These are phyloP conservation scores for Machimus rusticus DNA, from an alignment of 2,888 invertebrate genomes.

Conservation along the genomic window DNA sequence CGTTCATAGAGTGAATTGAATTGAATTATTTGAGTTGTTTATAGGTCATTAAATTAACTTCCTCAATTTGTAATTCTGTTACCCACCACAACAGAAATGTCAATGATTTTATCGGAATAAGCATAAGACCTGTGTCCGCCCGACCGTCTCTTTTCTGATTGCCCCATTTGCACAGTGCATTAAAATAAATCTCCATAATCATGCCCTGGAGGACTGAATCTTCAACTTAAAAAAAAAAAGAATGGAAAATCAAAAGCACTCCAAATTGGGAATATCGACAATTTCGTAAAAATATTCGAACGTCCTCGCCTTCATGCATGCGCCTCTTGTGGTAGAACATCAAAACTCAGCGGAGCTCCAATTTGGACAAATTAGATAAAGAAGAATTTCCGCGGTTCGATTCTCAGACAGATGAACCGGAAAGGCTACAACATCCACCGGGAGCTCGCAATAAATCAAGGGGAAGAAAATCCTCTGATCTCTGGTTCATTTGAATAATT, in stretches of 20 bases:
- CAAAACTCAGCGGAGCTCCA: not conserved
- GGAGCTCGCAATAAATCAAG: not conserved
- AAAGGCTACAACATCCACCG: constrained; percentile 23
- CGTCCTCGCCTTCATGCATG: not conserved
- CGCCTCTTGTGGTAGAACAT: not conserved
- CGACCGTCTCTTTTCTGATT: not conserved
- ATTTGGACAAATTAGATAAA: constrained; percentile 31
- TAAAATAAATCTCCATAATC: not conserved
- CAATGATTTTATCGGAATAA: not conserved
- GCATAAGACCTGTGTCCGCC: not conserved
- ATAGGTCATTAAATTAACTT: not conserved
- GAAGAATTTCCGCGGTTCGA: constrained; percentile 38
- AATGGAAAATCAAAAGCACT: not conserved
- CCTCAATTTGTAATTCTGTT: not conserved
- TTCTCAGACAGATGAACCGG: constrained; percentile 6
- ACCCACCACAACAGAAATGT: not conserved
- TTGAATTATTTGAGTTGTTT: not conserved
- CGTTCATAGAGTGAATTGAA: too few species aligned
- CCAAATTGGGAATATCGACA: not conserved
- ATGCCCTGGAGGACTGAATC: not conserved
- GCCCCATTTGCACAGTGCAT: not conserved
- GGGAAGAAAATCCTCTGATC: constrained; percentile 20
- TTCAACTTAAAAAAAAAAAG: not conserved
- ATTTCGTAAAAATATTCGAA: not conserved
- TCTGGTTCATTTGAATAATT: constrained; percentile 27